Conservation (phyloP, 2,113 vertebrate species). For the Ophiodon elongatus region DNA sequence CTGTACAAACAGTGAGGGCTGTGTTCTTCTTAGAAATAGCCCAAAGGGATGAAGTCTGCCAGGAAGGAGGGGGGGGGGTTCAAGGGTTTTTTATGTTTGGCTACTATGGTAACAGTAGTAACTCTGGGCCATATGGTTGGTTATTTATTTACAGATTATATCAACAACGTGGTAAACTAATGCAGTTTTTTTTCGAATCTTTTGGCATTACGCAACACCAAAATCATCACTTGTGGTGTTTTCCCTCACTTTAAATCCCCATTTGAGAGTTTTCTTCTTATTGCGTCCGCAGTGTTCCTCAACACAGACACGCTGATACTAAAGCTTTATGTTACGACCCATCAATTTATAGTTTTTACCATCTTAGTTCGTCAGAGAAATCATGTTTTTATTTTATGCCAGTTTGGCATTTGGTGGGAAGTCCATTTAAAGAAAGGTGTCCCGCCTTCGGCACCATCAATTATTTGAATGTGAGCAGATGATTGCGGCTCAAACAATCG, state of each 20-base stretch:
- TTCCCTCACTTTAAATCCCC: background rate
- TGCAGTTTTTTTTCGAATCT: background rate
- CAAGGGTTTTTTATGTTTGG: conserved; percentile 31
- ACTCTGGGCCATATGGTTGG: background rate
- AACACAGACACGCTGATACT: no score
- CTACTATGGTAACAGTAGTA: background rate
- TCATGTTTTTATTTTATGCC: background rate
- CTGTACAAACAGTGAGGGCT: conserved; percentile 58
- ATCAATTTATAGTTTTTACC: no score
- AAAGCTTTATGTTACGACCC: background rate
- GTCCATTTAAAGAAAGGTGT: no score
- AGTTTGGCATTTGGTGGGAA: background rate
- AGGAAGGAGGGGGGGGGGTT: conserved; percentile 10
- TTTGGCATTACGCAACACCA: background rate
- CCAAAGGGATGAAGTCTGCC: conserved; percentile 44
- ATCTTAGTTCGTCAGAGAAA: background rate
- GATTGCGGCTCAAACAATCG: background rate
- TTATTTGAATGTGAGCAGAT: no score
- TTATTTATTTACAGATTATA: no score
- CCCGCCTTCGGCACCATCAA: no score
- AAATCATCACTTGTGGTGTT: background rate
- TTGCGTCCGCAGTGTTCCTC: background rate
- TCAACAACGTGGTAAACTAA: background rate
- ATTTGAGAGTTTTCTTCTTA: background rate
- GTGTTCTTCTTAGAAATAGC: conserved; percentile 58